These are phyloP conservation scores for Lumbricus terrestris DNA, from an alignment of 2,888 invertebrate species.

Conservation along the genomic window DNA sequence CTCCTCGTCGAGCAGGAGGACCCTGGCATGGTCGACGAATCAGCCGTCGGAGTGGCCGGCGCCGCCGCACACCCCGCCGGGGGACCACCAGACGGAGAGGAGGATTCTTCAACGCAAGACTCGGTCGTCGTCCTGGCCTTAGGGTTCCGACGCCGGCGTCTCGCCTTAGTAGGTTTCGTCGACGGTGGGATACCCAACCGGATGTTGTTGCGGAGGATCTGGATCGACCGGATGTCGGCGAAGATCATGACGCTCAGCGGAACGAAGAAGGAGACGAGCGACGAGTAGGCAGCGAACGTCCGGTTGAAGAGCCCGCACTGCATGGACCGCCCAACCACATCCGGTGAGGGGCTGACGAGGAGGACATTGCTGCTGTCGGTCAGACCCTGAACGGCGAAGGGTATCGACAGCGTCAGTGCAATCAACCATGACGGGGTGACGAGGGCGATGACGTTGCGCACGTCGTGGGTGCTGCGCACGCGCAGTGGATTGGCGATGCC, in stretches of 20 bases:
- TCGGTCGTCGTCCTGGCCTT: neutral
- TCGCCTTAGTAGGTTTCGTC: neutral
- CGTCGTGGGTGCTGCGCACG: conserved; percentile 31
- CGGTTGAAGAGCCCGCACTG: conserved; percentile 40
- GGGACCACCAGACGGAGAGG: neutral
- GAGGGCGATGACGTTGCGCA: conserved; percentile 31
- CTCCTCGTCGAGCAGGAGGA: neutral
- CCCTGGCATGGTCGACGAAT: neutral
- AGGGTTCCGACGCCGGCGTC: neutral
- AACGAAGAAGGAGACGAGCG: conserved; percentile 41
- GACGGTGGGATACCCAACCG: neutral
- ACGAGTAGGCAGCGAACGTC: conserved; percentile 40
- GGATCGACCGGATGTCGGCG: conserved; percentile 38
- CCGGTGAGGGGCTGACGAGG: conserved; percentile 15
- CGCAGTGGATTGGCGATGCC: conserved; percentile 38
- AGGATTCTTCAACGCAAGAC: neutral
- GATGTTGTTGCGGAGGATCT: conserved; percentile 27
- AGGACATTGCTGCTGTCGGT: conserved; percentile 32
- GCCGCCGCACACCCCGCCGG: no score
- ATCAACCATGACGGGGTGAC: conserved; percentile 37
- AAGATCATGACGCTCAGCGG: conserved; percentile 39
- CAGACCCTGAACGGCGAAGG: conserved; percentile 34
- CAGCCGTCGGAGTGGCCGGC: neutral
- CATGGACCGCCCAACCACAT: neutral
- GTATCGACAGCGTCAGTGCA: conserved; percentile 34